These are phyloP conservation scores for Genyomyrus donnyi DNA, from an alignment of 2,113 vertebrate species.

Conservation along the genomic window DNA sequence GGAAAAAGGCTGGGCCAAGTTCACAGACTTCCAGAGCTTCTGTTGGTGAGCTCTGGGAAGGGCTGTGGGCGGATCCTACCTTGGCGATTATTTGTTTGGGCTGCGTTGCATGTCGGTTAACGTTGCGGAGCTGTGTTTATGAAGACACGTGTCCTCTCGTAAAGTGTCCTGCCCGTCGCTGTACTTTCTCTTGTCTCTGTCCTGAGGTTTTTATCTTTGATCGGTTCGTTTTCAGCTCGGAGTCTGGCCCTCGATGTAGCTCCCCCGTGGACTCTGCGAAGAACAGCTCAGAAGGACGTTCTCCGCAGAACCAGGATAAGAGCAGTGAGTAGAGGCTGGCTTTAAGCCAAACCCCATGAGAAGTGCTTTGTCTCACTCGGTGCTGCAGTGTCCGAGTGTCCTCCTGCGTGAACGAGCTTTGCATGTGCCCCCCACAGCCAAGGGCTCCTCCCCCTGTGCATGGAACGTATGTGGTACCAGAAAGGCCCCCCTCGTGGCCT, in stretches of 20 bases:
- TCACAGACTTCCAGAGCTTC: conserved; percentile 86
- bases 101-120: not conserved
- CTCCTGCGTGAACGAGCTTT: not conserved
- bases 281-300: conserved; percentile 35
- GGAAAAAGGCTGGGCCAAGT: conserved; percentile 81
- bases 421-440: conserved; percentile 32
- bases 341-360: not conserved
- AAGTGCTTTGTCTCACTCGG: not conserved
- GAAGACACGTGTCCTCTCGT: not conserved
- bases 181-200: not conserved
- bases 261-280: conserved; percentile 69
- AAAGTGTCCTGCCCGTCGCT: not conserved
- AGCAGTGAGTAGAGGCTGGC: conserved; percentile 35
- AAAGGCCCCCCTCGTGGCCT: conserved; percentile 62
- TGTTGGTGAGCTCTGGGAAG: conserved; percentile 64
- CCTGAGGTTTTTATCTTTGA: not conserved
- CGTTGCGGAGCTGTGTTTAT: not conserved
- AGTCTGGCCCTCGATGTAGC: conserved; percentile 76
- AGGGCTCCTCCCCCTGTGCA: conserved; percentile 50
- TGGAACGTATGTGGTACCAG: conserved; percentile 61
- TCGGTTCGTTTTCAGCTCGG: conserved; percentile 56
- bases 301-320: conserved; percentile 59
- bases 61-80: not conserved
- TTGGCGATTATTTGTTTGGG: not conserved
- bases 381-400: not conserved